Evolutionary conservation across 2,797 vertebrate genomes (phyloP).

Genomic region (Tamandua tetradactyla): DNA sequence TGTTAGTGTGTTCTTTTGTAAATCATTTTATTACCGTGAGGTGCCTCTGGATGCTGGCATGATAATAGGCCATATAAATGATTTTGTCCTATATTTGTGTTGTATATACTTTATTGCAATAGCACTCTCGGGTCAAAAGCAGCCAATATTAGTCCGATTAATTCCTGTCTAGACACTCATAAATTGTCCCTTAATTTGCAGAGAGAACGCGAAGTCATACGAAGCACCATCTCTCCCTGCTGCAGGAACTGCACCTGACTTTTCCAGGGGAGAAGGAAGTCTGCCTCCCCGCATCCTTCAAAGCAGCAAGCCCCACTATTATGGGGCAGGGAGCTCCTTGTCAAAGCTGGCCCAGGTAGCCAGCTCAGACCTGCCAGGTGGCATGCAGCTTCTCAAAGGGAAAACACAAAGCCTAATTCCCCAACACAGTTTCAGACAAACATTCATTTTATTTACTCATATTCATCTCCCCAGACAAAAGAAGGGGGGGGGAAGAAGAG

Average conservation of each 20-base stretch:
- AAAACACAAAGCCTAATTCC: conserved; percentile 84
- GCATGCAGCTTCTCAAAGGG: conserved; percentile 56
- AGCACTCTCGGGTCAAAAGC: conserved; percentile 81
- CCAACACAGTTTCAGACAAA: conserved; percentile 85
- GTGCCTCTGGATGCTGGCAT: conserved; percentile 81
- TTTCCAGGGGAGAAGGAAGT: conserved; percentile 10
- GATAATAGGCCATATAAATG: conserved; percentile 80
- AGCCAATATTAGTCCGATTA: conserved; percentile 84
- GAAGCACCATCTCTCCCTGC: conserved; percentile 75
- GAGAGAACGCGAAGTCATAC: conserved; percentile 72
- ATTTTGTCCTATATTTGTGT: conserved; percentile 85
- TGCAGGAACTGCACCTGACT: conserved; percentile 44
- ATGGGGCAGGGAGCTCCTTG: conserved; percentile 32
- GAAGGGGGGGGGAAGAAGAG: conserved; percentile 30
- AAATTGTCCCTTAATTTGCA: conserved; percentile 86
- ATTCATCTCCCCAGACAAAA: conserved; percentile 82
- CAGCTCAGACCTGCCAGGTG: conserved; percentile 63
- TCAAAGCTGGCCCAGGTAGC: conserved; percentile 39
- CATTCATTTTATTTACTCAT: conserved; percentile 87
- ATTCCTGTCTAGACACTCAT: conserved; percentile 82
- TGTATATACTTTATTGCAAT: conserved; percentile 84
- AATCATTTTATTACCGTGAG: conserved; percentile 83
- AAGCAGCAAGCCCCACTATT: not conserved
- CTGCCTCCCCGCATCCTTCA: conserved; percentile 15
- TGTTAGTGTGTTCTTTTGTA: conserved; percentile 81